phyloP scores from a whole-genome alignment of 1,140 invertebrate genomes.

The Tyrophagus putrescentiae region DNA sequence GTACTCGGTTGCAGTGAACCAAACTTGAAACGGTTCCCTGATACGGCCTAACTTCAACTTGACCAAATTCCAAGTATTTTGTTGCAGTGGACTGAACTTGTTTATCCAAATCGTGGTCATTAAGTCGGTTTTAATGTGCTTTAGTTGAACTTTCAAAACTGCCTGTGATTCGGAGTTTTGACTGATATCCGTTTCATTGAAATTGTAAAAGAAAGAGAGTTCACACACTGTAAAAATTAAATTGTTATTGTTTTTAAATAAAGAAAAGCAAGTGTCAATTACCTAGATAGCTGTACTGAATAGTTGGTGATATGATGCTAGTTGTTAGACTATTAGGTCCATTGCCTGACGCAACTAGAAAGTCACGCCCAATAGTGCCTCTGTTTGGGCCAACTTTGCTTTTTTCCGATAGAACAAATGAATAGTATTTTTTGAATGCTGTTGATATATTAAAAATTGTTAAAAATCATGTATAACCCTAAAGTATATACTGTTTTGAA shows the following conservation, averaged over 20 bases:
- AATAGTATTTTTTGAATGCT: too few relatives aligned
- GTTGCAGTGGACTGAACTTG: not conserved
- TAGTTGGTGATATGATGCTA: not conserved
- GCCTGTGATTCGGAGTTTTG: not conserved
- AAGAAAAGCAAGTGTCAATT: not conserved
- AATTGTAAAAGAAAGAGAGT: not conserved
- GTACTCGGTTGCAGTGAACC: not conserved
- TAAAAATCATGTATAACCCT: not conserved
- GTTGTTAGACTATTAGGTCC: not conserved
- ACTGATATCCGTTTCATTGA: not conserved
- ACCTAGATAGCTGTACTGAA: not conserved
- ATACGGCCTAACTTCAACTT: not conserved
- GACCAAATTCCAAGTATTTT: not conserved
- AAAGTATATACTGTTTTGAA: not conserved
- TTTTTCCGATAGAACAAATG: not conserved
- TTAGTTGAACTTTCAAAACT: not conserved
- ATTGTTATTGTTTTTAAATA: not conserved
- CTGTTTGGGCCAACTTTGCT: not conserved
- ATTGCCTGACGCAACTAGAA: not conserved
- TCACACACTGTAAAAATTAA: not conserved
- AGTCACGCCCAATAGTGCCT: not conserved
- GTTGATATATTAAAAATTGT: not conserved
- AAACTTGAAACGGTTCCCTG: not conserved
- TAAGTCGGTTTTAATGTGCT: not conserved
- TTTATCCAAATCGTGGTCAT: not conserved